Evolutionary conservation across 2,797 vertebrate genomes (phyloP).

Genomic region (Emydoidea blandingii): DNA sequence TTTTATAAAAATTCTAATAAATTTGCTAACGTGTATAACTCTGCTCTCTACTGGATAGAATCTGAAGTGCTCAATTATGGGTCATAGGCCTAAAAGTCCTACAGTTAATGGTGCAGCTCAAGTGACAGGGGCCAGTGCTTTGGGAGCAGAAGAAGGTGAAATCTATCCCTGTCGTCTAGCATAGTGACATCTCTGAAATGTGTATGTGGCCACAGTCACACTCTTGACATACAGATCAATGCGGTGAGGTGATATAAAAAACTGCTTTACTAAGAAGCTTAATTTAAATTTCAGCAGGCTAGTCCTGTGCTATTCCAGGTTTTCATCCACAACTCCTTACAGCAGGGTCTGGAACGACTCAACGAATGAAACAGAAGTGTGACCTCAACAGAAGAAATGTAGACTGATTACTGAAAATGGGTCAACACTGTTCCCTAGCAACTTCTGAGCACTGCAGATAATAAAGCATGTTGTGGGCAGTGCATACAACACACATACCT

Average conservation of each 20-base stretch:
- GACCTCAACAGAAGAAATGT: background rate
- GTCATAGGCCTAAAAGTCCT: accelerated
- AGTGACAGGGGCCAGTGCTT: background rate
- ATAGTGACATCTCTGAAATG: background rate
- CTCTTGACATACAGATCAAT: accelerated
- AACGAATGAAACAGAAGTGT: background rate
- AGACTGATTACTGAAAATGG: conserved; percentile 31
- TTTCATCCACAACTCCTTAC: background rate
- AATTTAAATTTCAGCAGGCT: background rate
- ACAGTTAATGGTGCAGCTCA: background rate
- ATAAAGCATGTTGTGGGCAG: conserved; percentile 52
- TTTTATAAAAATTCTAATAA: accelerated
- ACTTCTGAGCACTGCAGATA: conserved; percentile 62
- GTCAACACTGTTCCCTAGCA: conserved; percentile 68
- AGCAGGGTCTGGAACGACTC: accelerated
- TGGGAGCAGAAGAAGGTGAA: background rate
- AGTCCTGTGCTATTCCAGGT: conserved; percentile 1
- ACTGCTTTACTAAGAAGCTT: background rate
- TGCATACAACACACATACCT: background rate
- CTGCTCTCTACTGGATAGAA: background rate
- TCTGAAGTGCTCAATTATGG: background rate
- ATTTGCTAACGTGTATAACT: background rate
- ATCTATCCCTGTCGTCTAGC: background rate
- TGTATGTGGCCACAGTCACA: background rate
- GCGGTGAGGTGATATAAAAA: background rate